A percentile compares a stretch with the other conserved stretches of the same genome.
Evolutionary conservation across 2,113 vertebrate species (phyloP).

Genomic region (Stomatorhinus ivindoensis): DNA sequence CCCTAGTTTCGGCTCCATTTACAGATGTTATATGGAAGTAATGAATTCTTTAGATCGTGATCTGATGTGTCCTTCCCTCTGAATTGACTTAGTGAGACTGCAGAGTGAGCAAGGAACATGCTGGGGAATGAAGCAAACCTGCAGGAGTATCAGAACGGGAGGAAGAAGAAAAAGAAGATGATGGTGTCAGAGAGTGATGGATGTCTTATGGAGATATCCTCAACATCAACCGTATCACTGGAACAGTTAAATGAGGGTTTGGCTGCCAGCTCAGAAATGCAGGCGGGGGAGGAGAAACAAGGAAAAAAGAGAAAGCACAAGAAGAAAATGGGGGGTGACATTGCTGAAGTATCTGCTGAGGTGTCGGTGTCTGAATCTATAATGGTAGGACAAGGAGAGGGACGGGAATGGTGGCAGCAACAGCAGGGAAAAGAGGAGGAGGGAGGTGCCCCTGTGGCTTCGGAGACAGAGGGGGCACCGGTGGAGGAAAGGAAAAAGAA

Average conservation of each 20-base stretch:
- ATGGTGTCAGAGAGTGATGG: not conserved
- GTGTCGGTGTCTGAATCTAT: not conserved
- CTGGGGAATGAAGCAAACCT: not conserved
- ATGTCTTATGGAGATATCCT: not conserved
- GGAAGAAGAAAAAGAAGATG: slow-evolving; percentile 1
- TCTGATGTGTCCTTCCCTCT: not conserved
- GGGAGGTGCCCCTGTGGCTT: not conserved
- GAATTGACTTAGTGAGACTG: not conserved
- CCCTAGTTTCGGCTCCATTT: not conserved
- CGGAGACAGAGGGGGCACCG: not conserved
- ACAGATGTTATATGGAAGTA: not conserved
- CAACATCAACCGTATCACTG: not conserved
- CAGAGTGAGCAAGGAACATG: not conserved
- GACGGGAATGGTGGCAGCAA: not conserved
- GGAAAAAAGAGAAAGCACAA: not conserved
- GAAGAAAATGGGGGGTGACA: not conserved
- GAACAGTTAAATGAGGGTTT: not conserved
- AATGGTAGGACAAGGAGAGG: not conserved
- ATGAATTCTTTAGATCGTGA: not conserved
- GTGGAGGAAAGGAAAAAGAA: not conserved
- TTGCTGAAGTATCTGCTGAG: not conserved
- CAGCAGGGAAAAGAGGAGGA: not conserved
- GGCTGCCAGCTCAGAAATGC: not conserved
- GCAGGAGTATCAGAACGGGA: not conserved
- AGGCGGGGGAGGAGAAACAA: not conserved